These are phyloP conservation scores for Reinhardtius hippoglossoides DNA, from an alignment of 2,113 vertebrate species.

Conservation along the genomic window DNA sequence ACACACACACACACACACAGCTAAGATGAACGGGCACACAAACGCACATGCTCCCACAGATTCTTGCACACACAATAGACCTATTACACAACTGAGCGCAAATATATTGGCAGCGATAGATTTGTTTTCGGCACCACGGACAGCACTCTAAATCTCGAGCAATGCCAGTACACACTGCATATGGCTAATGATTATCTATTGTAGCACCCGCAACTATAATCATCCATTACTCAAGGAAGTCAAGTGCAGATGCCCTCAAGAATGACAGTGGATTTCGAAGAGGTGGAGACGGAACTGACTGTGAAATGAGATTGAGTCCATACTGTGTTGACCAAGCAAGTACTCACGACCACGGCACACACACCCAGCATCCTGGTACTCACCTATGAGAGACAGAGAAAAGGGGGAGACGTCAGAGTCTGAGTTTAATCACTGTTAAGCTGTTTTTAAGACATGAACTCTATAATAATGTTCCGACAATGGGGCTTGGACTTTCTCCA, in stretches of 20 bases:
- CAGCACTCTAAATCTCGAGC: conserved; percentile 69
- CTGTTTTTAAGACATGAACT: too few relatives aligned
- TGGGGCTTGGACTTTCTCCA: too few relatives aligned
- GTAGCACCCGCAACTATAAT: conserved; percentile 48
- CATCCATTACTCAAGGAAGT: conserved; percentile 58
- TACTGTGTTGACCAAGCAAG: conserved; percentile 42
- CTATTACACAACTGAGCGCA: conserved; percentile 70
- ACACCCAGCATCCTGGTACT: conserved; percentile 48
- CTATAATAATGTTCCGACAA: background rate
- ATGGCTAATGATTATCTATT: conserved; percentile 73
- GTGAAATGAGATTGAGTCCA: conserved; percentile 24
- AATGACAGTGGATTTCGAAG: conserved; percentile 36
- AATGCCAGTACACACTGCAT: conserved; percentile 55
- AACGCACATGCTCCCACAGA: conserved; percentile 69
- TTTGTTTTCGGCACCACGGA: conserved; percentile 77
- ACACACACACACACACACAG: conserved; percentile 26
- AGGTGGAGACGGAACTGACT: conserved; percentile 24
- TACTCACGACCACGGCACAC: conserved; percentile 19
- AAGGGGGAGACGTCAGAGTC: conserved; percentile 30
- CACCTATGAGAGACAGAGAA: conserved; percentile 59
- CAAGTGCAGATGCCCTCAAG: conserved; percentile 54
- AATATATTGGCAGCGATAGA: conserved; percentile 73
- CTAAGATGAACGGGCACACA: conserved; percentile 54
- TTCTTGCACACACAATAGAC: conserved; percentile 70
- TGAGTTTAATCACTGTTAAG: background rate